phyloP scores from a whole-genome alignment of 2,113 vertebrate genomes.

The Phoxinus phoxinus region DNA sequence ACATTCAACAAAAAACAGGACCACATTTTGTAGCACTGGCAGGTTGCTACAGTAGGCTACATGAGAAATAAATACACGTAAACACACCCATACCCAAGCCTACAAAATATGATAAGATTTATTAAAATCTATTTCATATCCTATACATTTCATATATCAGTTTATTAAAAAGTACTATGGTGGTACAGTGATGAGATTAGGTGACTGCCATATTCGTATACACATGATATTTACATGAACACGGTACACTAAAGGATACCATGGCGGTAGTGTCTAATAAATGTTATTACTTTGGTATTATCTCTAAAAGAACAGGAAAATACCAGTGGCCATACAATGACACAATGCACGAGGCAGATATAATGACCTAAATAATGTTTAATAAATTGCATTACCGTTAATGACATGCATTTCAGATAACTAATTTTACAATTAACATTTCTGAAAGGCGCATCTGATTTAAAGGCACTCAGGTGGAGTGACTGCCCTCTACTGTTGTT shows the following conservation, averaged over 20 bases:
- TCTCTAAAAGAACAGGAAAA: background rate
- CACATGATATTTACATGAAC: background rate
- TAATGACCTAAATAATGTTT: background rate
- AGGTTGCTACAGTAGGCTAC: too few species aligned
- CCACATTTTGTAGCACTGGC: background rate
- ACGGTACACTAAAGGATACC: background rate
- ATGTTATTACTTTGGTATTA: background rate
- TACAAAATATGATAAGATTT: background rate
- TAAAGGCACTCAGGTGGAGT: slow-evolving; percentile 17
- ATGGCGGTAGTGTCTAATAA: background rate
- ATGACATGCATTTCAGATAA: slow-evolving; percentile 1
- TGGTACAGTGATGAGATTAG: background rate
- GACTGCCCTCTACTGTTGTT: slow-evolving; percentile 58
- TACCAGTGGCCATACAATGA: background rate
- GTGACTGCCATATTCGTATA: background rate
- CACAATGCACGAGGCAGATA: background rate
- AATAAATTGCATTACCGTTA: background rate
- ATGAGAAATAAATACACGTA: background rate
- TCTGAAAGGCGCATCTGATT: background rate
- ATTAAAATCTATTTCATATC: background rate
- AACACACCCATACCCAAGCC: background rate
- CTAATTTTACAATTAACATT: background rate
- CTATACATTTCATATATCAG: background rate
- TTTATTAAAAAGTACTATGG: background rate
- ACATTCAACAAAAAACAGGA: background rate